Conservation (phyloP, 2,113 vertebrate genomes). For the Arizona elegans region DNA sequence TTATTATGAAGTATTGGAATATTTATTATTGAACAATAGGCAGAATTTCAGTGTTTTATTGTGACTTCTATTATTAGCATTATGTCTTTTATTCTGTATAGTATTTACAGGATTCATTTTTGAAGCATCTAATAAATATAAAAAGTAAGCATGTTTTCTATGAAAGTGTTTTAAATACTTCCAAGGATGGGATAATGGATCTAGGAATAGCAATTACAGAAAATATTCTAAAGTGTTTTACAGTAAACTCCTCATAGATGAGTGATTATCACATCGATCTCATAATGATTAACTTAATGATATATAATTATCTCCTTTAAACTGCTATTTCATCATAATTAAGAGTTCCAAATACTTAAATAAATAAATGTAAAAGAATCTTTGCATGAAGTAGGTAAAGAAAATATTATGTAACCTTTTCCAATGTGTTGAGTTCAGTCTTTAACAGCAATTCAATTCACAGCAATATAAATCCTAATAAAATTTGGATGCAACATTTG, state of each 20-base stretch:
- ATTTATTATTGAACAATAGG: not conserved
- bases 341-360: slow-evolving; percentile 33
- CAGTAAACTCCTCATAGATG: slow-evolving; percentile 39
- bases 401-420: slow-evolving; percentile 14
- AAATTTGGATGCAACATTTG: slow-evolving; percentile 34
- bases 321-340: slow-evolving; percentile 38
- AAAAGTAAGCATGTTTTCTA: slow-evolving; percentile 1
- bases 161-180: slow-evolving; percentile 26
- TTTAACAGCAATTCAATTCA: slow-evolving; percentile 32
- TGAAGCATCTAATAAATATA: not conserved
- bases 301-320: slow-evolving; percentile 58
- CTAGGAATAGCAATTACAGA: not conserved
- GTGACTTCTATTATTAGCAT: not conserved
- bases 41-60: not conserved
- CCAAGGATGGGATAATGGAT: not conserved
- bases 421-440: slow-evolving; percentile 8
- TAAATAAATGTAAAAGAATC: slow-evolving; percentile 19
- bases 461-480: slow-evolving; percentile 41
- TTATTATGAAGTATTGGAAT: not conserved
- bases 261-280: slow-evolving; percentile 53
- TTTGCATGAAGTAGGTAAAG: slow-evolving; percentile 32
- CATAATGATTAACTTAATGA: slow-evolving; percentile 59
- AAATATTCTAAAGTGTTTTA: slow-evolving; percentile 41
- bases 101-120: not conserved
- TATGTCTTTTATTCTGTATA: not conserved